A percentile compares a stretch with the other conserved stretches of the same genome.
Evolutionary conservation across 2,888 invertebrate genomes (phyloP).

Genomic region (Cylindroiulus punctatus): DNA sequence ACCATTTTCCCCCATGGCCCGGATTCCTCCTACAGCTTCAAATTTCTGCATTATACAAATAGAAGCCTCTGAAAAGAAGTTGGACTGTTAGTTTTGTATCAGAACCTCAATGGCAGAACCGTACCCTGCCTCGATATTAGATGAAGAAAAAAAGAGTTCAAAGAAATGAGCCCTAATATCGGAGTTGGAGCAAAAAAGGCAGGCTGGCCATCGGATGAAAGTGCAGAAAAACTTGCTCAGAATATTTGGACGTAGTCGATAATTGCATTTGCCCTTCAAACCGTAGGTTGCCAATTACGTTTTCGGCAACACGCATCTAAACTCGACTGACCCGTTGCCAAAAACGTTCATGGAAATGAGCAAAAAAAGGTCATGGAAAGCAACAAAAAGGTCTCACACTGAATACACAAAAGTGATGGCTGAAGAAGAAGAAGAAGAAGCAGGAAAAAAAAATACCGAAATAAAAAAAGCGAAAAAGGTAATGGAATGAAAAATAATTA

Average conservation of each 20-base stretch:
- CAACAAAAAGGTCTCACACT: slow-evolving; percentile 44
- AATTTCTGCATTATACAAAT: slow-evolving; percentile 7
- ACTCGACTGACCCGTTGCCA: slow-evolving; percentile 45
- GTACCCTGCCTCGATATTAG: slow-evolving; percentile 18
- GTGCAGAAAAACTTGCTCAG: slow-evolving; percentile 11
- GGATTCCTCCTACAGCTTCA: neutral
- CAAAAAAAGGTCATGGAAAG: slow-evolving; percentile 47
- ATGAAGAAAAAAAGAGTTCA: slow-evolving; percentile 1
- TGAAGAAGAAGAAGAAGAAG: neutral
- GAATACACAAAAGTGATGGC: slow-evolving; percentile 44
- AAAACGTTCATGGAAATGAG: slow-evolving; percentile 47
- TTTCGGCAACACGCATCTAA: slow-evolving; percentile 40
- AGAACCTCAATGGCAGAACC: neutral
- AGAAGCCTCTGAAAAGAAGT: neutral
- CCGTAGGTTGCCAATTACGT: slow-evolving; percentile 47
- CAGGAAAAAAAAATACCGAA: no score
- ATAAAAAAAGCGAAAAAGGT: slow-evolving; percentile 7
- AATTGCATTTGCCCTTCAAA: slow-evolving; percentile 45
- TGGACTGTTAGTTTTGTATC: neutral
- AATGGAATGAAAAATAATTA: slow-evolving; percentile 45
- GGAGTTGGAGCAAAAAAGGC: neutral
- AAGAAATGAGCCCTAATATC: slow-evolving; percentile 36
- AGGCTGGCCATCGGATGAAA: neutral
- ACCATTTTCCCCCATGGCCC: neutral
- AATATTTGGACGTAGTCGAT: slow-evolving; percentile 23